Conservation (phyloP, 1,140 invertebrate species). For the Aphaenogaster rudis region DNA sequence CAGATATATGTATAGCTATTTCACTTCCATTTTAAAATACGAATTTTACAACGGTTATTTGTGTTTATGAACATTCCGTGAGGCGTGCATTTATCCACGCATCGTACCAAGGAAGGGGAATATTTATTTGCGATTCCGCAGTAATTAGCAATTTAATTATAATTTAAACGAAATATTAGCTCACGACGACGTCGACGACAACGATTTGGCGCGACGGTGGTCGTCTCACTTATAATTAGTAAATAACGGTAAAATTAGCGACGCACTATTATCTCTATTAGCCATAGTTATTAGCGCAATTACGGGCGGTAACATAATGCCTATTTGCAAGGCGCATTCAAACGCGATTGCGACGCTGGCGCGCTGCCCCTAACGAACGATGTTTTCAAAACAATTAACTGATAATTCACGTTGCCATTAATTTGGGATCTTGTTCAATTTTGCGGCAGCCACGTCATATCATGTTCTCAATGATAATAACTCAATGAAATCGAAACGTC, state of each 20-base stretch:
- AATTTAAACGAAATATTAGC: constrained; percentile 29
- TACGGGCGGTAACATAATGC: constrained; percentile 42
- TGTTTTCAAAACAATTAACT: constrained; percentile 56
- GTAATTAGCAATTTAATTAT: constrained; percentile 30
- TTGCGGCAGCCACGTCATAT: background rate
- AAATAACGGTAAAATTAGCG: constrained; percentile 53
- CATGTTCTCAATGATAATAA: background rate
- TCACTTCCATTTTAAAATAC: background rate
- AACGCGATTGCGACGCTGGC: constrained; percentile 14
- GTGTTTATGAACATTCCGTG: background rate
- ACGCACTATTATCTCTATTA: constrained; percentile 53
- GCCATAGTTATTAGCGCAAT: constrained; percentile 48
- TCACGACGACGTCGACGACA: background rate
- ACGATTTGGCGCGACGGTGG: background rate
- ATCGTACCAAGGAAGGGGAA: background rate
- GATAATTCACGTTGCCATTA: constrained; percentile 44
- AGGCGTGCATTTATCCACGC: constrained; percentile 19
- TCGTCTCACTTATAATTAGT: background rate
- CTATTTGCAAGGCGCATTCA: constrained; percentile 37
- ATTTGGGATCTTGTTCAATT: constrained; percentile 30
- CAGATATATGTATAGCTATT: background rate
- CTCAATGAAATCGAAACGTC: background rate
- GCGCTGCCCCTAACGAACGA: constrained; percentile 31
- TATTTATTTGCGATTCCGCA: constrained; percentile 24
- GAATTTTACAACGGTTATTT: background rate